Evolutionary conservation across 2,113 vertebrate genomes (phyloP).

Genomic region (Mus pahari): DNA sequence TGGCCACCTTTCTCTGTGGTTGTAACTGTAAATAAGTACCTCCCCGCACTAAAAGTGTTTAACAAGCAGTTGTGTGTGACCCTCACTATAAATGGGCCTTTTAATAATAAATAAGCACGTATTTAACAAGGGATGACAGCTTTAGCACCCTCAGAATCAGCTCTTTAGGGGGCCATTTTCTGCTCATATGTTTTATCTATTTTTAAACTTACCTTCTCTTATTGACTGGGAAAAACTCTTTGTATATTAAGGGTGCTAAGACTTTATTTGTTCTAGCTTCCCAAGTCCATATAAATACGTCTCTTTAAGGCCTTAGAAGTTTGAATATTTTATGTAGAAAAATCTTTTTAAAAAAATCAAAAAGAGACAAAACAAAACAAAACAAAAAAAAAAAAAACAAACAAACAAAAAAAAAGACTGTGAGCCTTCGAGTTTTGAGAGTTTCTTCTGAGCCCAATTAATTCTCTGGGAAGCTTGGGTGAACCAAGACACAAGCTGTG

Average conservation of each 20-base stretch:
- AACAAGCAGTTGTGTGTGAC: slow-evolving; percentile 65
- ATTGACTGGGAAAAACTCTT: slow-evolving; percentile 70
- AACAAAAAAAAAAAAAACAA: no score
- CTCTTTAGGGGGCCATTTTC: neutral
- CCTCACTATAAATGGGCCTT: slow-evolving; percentile 55
- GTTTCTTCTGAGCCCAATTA: neutral
- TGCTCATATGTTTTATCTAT: neutral
- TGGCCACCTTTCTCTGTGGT: slow-evolving; percentile 39
- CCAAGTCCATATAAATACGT: neutral
- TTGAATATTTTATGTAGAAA: slow-evolving; percentile 24
- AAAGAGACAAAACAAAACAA: neutral
- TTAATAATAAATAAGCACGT: slow-evolving; percentile 80
- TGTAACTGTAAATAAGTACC: slow-evolving; percentile 62
- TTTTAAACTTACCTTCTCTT: slow-evolving; percentile 36
- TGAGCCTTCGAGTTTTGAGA: slow-evolving; percentile 25
- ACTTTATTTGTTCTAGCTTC: neutral
- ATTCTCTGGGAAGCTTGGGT: neutral
- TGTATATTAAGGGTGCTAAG: slow-evolving; percentile 67
- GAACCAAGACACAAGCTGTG: neutral
- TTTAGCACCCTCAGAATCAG: slow-evolving; percentile 63
- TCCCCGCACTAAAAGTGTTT: slow-evolving; percentile 54
- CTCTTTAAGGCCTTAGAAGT: neutral
- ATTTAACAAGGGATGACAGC: slow-evolving; percentile 70
- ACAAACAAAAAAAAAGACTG: neutral
- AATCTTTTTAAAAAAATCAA: neutral